Conservation (phyloP, 1,140 invertebrate genomes). For the Drosophila biarmipes region DNA sequence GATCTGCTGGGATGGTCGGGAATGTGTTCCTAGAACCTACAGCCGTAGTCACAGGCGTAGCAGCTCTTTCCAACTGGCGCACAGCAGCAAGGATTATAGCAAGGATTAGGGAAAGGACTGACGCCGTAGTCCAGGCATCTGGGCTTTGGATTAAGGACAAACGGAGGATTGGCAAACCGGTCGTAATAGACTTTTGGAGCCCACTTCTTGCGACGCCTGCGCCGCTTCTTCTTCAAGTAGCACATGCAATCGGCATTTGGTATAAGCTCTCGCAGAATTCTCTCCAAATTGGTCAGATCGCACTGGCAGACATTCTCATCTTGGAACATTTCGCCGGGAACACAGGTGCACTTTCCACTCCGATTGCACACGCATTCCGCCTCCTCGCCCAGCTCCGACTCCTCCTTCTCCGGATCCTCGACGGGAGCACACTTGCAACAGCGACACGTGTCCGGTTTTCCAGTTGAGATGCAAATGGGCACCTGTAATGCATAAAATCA, state of each 20-base stretch:
- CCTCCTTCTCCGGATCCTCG: neutral
- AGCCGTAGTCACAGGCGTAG: slow-evolving; percentile 16
- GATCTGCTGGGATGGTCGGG: neutral
- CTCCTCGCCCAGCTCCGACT: neutral
- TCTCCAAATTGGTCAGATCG: slow-evolving; percentile 28
- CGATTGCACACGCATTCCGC: slow-evolving; percentile 5
- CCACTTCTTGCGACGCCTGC: slow-evolving; percentile 19
- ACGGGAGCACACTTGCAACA: neutral
- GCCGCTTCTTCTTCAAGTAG: slow-evolving; percentile 31
- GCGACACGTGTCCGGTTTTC: neutral
- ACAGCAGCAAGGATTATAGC: slow-evolving; percentile 3
- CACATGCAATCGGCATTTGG: slow-evolving; percentile 41
- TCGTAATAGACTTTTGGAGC: slow-evolving; percentile 5
- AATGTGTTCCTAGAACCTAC: neutral
- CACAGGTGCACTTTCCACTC: slow-evolving; percentile 10
- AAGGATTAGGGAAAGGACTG: neutral
- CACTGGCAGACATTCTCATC: slow-evolving; percentile 7
- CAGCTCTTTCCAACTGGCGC: slow-evolving; percentile 5
- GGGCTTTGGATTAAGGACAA: slow-evolving; percentile 41
- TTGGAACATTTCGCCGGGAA: fast-evolving
- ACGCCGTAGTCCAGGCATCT: neutral
- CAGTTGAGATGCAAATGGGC: slow-evolving; percentile 21
- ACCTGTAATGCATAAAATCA: neutral
- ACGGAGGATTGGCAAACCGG: slow-evolving; percentile 50
- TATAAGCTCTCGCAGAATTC: slow-evolving; percentile 13